phyloP scores from a whole-genome alignment of 2,888 invertebrate species.

The Ryuthela nishihirai region DNA sequence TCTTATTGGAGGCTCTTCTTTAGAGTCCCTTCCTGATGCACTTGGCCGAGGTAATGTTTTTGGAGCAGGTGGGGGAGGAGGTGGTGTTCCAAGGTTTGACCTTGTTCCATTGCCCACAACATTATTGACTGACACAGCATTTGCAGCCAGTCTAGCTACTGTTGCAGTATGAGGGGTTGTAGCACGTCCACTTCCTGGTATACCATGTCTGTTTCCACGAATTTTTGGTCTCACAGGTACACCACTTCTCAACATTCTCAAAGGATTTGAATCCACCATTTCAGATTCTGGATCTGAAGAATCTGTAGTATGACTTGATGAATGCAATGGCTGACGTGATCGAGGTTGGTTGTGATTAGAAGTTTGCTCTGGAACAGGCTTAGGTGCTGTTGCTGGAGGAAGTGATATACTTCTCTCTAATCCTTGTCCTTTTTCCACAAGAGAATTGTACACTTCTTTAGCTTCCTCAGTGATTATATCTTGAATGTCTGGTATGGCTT shows the following conservation, averaged over 20 bases:
- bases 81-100: constrained; percentile 22
- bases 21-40: constrained; percentile 11
- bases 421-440: constrained; percentile 66
- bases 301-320: constrained; percentile 29
- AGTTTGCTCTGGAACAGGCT: constrained; percentile 10
- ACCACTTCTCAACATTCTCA: constrained; percentile 59
- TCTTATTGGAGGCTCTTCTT: constrained; percentile 3
- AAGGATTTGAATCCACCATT: constrained; percentile 59
- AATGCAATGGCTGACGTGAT: constrained; percentile 10
- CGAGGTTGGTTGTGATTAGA: constrained; percentile 30
- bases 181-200: constrained; percentile 32
- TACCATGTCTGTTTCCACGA: constrained; percentile 55
- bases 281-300: constrained; percentile 49
- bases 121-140: constrained; percentile 14
- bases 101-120: constrained; percentile 14
- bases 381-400: constrained; percentile 16
- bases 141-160: constrained; percentile 37
- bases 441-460: constrained; percentile 84
- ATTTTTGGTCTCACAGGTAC: constrained; percentile 59
- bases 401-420: constrained; percentile 36
- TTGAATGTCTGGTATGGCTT: constrained; percentile 81
- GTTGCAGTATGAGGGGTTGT: constrained; percentile 38
- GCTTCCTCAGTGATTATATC: constrained; percentile 84
- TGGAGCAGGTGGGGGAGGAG: constrained; percentile 24
- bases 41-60: constrained; percentile 26